Conservation (phyloP, 2,113 vertebrate genomes). For the Myrmecophaga tridactyla region DNA sequence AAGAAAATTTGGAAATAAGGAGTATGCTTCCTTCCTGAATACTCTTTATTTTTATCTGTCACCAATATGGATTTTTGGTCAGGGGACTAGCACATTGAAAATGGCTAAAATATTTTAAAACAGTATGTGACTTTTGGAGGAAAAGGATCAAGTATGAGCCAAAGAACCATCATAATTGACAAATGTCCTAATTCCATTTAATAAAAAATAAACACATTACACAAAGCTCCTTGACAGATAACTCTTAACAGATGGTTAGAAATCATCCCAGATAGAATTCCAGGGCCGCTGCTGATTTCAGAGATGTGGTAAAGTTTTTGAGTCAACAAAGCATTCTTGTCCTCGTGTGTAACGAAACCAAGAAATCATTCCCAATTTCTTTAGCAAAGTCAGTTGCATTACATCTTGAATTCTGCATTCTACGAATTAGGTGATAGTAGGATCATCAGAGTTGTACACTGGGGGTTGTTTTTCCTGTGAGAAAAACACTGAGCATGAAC, state of each 20-base stretch:
- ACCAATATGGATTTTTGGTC: background rate
- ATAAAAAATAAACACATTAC: background rate
- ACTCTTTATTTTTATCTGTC: background rate
- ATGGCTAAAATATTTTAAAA: background rate
- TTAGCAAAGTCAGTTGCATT: background rate
- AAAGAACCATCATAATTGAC: slow-evolving; percentile 17
- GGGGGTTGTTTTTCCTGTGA: background rate
- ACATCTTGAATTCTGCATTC: background rate
- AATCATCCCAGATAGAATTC: background rate
- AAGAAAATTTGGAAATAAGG: background rate
- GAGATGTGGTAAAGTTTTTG: background rate
- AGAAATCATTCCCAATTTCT: background rate
- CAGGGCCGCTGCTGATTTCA: background rate
- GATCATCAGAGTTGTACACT: background rate
- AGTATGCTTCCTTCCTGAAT: background rate
- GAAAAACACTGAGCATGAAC: background rate
- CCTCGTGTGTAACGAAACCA: background rate
- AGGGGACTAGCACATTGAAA: background rate
- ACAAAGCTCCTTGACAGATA: slow-evolving; percentile 13
- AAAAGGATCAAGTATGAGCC: background rate
- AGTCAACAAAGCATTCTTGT: background rate
- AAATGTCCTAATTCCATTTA: background rate
- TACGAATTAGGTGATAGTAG: background rate
- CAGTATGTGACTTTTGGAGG: background rate
- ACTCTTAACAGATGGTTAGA: slow-evolving; percentile 12